phyloP scores from a whole-genome alignment of 2,113 vertebrate species.

The Erythrolamprus reginae region DNA sequence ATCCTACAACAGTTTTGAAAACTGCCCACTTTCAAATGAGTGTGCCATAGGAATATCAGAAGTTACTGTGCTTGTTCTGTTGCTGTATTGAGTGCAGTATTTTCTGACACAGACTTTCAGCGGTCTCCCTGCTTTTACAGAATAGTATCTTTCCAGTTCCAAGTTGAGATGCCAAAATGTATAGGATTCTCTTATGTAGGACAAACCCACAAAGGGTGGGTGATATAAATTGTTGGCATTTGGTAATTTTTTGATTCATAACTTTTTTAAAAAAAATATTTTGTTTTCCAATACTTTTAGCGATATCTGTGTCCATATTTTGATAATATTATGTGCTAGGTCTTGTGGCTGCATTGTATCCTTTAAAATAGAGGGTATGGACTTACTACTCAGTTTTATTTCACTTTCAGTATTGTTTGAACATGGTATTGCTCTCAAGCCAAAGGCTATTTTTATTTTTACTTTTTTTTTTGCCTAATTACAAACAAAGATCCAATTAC shows the following conservation, averaged over 20 bases:
- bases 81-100: not conserved
- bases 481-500: not conserved
- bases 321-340: not conserved
- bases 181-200: not conserved
- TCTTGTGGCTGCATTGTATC: not conserved
- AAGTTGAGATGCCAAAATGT: not conserved
- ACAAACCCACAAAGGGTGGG: not conserved
- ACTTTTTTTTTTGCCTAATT: not conserved
- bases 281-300: not conserved
- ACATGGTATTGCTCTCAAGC: not conserved
- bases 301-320: not conserved
- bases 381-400: not conserved
- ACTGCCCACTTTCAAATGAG: not conserved
- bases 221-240: not conserved
- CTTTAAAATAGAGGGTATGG: not conserved
- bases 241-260: not conserved
- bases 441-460: not conserved
- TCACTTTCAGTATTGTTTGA: not conserved
- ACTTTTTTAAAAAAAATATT: not conserved
- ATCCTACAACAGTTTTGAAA: not conserved
- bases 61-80: too few relatives aligned
- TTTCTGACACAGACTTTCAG: not conserved
- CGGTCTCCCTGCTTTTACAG: not conserved
- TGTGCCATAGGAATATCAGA: not conserved
- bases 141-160: too few relatives aligned